Evolutionary conservation across 2,888 invertebrate genomes (phyloP), one percentile per base, ranked within the genome.

Genomic region (Synergus gifuensis): DNA sequence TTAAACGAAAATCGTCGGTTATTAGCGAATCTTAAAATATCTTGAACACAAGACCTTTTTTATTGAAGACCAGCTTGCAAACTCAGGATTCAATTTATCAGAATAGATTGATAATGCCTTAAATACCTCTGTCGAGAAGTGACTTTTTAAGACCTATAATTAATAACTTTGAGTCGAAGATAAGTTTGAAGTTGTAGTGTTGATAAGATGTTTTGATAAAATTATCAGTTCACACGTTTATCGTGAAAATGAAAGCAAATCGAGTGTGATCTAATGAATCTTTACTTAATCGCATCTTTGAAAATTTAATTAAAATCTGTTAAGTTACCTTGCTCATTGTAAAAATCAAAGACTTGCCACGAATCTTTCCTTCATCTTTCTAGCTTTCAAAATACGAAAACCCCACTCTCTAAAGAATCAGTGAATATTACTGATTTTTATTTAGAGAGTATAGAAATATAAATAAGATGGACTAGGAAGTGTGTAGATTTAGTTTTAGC

Each of bases 401-500:
- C 36, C 5, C 36, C 36, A 36, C 36, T 28, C 28, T 2, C 28
- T 36, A 36, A 36, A 36, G 36, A 36, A 18, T 54, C 54, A 54
- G n/a, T 44, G 8, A 44, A 2, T 3, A n/a, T 54, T n/a, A 54
- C n/a, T n/a, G 8, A n/a, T n/a, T 54, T n/a, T 2, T 18, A 18
- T 54, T 54, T n/a, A 54, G 54, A 54, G 54, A 54, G n/a, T 9
- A 54, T 54, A 54, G n/a, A 54, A 18, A 9, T 54, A 9, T 54
- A 54, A 54, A 5, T 8, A 54, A 54, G 0, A 8, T 8, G 8
- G n/a, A 54, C n/a, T 18, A 7, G n/a, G 4, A 54, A 54, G 54
- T 58, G 69, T n/a, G 36, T 62, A 54, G 7, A 66, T n/a, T 67
- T 76, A 76, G 66, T 58, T 46, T 67, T 67, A 77, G n/a, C 16